Base-by-base conservation (phyloP, 2,888 invertebrate genomes). In the Alviniconcha strummeri region DNA sequence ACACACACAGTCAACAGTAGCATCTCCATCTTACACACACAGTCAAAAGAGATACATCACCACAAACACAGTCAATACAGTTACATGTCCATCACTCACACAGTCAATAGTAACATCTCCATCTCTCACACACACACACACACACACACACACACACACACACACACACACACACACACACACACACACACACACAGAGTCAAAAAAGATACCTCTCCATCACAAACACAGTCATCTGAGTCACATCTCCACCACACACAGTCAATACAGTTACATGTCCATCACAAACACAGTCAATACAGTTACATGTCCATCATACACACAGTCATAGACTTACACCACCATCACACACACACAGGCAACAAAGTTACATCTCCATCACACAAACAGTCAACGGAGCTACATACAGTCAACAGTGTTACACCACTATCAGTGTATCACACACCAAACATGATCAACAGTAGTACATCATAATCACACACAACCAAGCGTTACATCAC, bases 61-160 rank as follows among this genome's bases (percentile, higher is more conserved):
- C 71, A 71, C 71, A 72, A 19, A 72, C 71, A 72, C 36, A 36
- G 36, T 36, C 71, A 36, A 72, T 52, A 72, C 72, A 72, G 36
- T 36, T 36, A 36, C 36, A 36, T 36, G 36, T 36, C 36, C 36
- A 36, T 0, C 36, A 36, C 36, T 1, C 13, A 72, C 72, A 72
- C 72, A 72, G 9, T 36, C 36, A 72, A 15, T 7, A 72, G 9
- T 6, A 8, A 72, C 19, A 72, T 52, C 19, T 72, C 69, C n/a
- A 7, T n/a, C 69, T n/a, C 36, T 36, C 36, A 36, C 36, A 36
- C 36, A 13, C 17, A 69, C 69, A 69, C n/a, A 17, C 17, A 17
- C 36, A 52, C 52, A 52, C 54, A 13, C 17, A 69, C 69, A 69
- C n/a, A 17, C 17, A 17, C 36, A 52, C 52, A 52, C 5, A 13